These are phyloP conservation scores for Pempheris klunzingeri DNA, from an alignment of 2,797 vertebrate species.

Conservation along the genomic window DNA sequence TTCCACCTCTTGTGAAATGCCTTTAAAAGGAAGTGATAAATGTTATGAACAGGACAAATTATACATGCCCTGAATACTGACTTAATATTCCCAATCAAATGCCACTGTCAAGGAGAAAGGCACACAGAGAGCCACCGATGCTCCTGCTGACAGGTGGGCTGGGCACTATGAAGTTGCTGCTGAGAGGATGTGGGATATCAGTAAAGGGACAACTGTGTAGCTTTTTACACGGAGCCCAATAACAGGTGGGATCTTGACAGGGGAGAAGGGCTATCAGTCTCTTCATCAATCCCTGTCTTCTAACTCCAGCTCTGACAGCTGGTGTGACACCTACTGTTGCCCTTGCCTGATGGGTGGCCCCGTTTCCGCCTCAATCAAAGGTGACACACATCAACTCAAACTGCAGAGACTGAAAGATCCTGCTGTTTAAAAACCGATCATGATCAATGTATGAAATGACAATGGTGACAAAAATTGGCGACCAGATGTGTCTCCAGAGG, in stretches of 20 bases:
- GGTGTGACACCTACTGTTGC: slow-evolving; percentile 80
- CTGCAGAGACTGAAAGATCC: slow-evolving; percentile 52
- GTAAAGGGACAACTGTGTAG: slow-evolving; percentile 64
- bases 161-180: slow-evolving; percentile 61
- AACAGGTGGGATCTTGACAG: slow-evolving; percentile 85
- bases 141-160: slow-evolving; percentile 66
- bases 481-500: slow-evolving; percentile 30
- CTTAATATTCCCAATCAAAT: slow-evolving; percentile 69
- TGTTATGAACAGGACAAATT: slow-evolving; percentile 62
- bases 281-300: slow-evolving; percentile 85
- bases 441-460: slow-evolving; percentile 48
- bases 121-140: slow-evolving; percentile 59
- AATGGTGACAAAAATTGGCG: slow-evolving; percentile 16
- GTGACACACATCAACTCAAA: slow-evolving; percentile 68
- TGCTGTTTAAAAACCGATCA: slow-evolving; percentile 55
- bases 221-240: slow-evolving; percentile 64
- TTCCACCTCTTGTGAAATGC: slow-evolving; percentile 45
- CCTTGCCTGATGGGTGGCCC: slow-evolving; percentile 78
- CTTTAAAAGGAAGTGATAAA: slow-evolving; percentile 60
- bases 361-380: slow-evolving; percentile 76
- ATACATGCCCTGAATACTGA: slow-evolving; percentile 63
- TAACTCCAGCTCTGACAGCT: slow-evolving; percentile 83
- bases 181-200: slow-evolving; percentile 69
- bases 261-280: slow-evolving; percentile 80
- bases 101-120: slow-evolving; percentile 70